Base-by-base conservation (phyloP, 2,888 invertebrate genomes). In the Subacronicta megacephala region DNA sequence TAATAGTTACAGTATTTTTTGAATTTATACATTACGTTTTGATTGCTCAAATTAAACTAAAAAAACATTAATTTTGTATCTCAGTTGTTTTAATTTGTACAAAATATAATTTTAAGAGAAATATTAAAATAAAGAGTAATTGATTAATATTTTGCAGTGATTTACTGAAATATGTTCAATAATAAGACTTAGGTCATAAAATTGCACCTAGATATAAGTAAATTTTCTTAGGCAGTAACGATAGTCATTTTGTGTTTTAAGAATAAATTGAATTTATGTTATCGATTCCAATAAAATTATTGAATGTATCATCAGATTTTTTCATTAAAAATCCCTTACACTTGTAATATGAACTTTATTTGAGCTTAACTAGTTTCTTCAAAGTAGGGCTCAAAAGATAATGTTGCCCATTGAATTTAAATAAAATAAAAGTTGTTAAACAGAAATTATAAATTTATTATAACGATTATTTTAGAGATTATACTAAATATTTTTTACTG, bases 211-310 rank as follows among this genome's bases (percentile, higher is more conserved):
- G 7, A 13, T 37, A 5, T 62, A 66, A 67, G 52, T 46, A 62
- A 57, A 62, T 52, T 57, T 45, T 49, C 40, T 42, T 53, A 63
- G 47, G 26, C 9, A 41, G 38, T 58, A 36, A 52, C 42, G n/a
- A 31, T 26, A 63, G 68, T 67, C 50, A 69, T 54, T 44, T 50
- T 52, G 33, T 47, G 23, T 26, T 44, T 35, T 68, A 67, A 45
- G 57, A 47, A 20, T 20, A 29, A 50, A 40, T 51, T 36, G 47
- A 58, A 52, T 69, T 4, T n/a, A 31, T 31, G 44, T 68, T 59
- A 43, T 51, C 38, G 13, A 62, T 50, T 58, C 58, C 29, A 67
- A 59, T 67, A 67, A 63, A 67, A 26, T 10, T 47, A 63, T 44
- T 63, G 59, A 54, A 59, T 16, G 12, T 40, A 50, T 35, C 6